Evolutionary conservation across 1,140 invertebrate species (phyloP).

Genomic region (Heliconius melpomene): DNA sequence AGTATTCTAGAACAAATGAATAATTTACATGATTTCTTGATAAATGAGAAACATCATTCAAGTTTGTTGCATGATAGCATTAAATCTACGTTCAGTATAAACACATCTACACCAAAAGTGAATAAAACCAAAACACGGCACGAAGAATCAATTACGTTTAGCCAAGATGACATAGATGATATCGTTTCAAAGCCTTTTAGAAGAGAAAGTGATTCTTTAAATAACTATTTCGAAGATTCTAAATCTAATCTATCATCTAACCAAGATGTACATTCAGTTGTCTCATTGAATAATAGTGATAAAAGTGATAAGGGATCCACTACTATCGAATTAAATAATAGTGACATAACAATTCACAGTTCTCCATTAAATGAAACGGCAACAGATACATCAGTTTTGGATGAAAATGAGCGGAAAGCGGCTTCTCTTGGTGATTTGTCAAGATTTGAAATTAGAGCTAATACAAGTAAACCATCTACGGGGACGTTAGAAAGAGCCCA

Average conservation of each 20-base stretch:
- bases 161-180: conserved; percentile 76
- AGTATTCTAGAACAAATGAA: conserved; percentile 73
- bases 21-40: conserved; percentile 68
- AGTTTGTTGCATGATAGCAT: conserved; percentile 63
- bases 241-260: conserved; percentile 79
- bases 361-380: conserved; percentile 82
- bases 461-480: conserved; percentile 73
- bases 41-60: conserved; percentile 71
- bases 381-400: conserved; percentile 77
- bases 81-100: conserved; percentile 52
- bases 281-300: conserved; percentile 76
- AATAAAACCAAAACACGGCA: conserved; percentile 64
- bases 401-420: conserved; percentile 88
- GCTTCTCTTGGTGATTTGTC: conserved; percentile 91
- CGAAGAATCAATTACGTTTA: conserved; percentile 75
- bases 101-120: conserved; percentile 74
- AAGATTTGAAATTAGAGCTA: conserved; percentile 84
- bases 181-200: conserved; percentile 75
- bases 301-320: conserved; percentile 77
- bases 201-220: conserved; percentile 78
- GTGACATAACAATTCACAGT: conserved; percentile 88
- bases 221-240: conserved; percentile 79
- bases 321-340: conserved; percentile 86
- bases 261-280: conserved; percentile 73
- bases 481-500: conserved; percentile 89